Conservation (phyloP, 37 sponge, comb jelly and placozoan genomes). For the Beroe forskalii region DNA sequence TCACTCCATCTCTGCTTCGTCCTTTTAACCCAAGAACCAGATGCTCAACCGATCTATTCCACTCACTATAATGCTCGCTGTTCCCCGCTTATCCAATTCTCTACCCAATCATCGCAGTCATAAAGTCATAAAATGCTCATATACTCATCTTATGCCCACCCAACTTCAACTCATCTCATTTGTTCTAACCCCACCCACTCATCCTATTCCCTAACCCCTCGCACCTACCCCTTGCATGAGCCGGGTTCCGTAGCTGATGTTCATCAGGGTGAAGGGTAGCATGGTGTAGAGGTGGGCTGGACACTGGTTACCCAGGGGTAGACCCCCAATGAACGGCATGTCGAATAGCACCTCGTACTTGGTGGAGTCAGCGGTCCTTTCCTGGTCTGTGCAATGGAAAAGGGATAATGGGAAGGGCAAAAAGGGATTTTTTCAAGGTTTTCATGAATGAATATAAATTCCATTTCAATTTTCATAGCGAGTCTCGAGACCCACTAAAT, state of each 20-base stretch:
- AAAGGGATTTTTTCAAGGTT: not conserved
- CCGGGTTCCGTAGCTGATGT: constrained; percentile 77
- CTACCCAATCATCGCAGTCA: too few relatives aligned
- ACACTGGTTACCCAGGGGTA: constrained; percentile 31
- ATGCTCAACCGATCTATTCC: too few relatives aligned
- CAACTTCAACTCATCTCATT: too few relatives aligned
- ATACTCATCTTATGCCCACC: too few relatives aligned
- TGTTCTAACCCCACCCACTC: too few relatives aligned
- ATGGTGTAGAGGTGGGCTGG: constrained; percentile 69
- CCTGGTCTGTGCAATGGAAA: not conserved
- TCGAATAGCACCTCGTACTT: constrained; percentile 87
- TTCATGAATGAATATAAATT: not conserved
- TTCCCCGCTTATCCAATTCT: too few relatives aligned
- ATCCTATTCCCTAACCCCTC: not conserved
- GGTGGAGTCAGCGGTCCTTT: not conserved
- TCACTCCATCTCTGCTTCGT: too few relatives aligned
- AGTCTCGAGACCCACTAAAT: too few relatives aligned
- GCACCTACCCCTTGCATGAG: constrained; percentile 28
- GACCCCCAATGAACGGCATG: constrained; percentile 86
- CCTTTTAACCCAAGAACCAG: too few relatives aligned
- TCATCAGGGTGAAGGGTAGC: constrained; percentile 76
- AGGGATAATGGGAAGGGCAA: not conserved
- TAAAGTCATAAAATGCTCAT: too few relatives aligned
- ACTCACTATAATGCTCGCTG: too few relatives aligned
- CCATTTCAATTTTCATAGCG: too few relatives aligned